Percentiles rank a stretch among this genome's conserved stretches.
Conservation (phyloP, 1,140 invertebrate genomes). For the Drosophila miranda region DNA sequence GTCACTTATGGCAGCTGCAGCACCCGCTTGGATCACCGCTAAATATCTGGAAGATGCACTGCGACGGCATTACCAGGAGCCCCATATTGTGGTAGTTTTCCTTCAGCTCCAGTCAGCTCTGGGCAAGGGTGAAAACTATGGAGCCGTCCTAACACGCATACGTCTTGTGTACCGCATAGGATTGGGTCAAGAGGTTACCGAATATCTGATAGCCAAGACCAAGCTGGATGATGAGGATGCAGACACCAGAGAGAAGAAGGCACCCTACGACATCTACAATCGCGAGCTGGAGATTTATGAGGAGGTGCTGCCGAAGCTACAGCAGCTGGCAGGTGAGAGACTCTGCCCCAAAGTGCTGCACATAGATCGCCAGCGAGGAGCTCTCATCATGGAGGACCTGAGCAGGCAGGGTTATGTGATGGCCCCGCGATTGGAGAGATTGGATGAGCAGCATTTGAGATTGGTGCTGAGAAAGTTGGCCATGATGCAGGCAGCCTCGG, state of each 20-base stretch:
- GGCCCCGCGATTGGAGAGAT: slow-evolving; percentile 83
- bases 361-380: slow-evolving; percentile 42
- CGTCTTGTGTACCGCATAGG: slow-evolving; percentile 24
- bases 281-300: slow-evolving; percentile 64
- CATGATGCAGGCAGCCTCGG: slow-evolving; percentile 84
- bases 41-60: slow-evolving; percentile 50
- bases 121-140: slow-evolving; percentile 72
- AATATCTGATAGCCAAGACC: slow-evolving; percentile 57
- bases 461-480: slow-evolving; percentile 84
- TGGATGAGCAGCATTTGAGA: slow-evolving; percentile 83
- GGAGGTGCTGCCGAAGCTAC: slow-evolving; percentile 52
- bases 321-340: slow-evolving; percentile 42
- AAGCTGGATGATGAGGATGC: slow-evolving; percentile 48
- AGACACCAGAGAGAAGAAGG: slow-evolving; percentile 41
- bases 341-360: slow-evolving; percentile 45
- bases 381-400: slow-evolving; percentile 60
- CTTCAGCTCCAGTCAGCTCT: slow-evolving; percentile 33
- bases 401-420: slow-evolving; percentile 70
- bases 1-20: slow-evolving; percentile 23
- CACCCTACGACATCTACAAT: slow-evolving; percentile 60
- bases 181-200: neutral
- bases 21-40: slow-evolving; percentile 45
- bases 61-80: slow-evolving; percentile 34
- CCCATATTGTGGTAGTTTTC: slow-evolving; percentile 19
- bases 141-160: slow-evolving; percentile 52